Percentiles rank a stretch among this genome's conserved stretches.
Evolutionary conservation across 1,140 invertebrate genomes (phyloP).

Genomic region (Oreohelix idahoensis): DNA sequence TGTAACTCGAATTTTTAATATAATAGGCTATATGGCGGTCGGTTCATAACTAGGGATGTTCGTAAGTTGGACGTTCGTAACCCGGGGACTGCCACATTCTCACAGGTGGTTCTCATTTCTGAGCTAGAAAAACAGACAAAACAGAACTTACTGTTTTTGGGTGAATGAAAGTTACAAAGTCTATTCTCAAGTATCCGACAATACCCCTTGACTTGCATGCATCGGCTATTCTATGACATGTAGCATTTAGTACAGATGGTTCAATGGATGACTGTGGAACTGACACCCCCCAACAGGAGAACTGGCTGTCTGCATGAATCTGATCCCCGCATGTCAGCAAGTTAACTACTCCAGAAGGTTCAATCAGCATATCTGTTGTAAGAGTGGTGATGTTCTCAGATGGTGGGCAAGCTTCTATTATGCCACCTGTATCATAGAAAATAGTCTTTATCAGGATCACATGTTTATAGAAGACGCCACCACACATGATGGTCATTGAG

Average conservation of each 20-base stretch:
- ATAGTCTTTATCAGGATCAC: too few relatives aligned
- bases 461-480: too few relatives aligned
- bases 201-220: slow-evolving; percentile 70
- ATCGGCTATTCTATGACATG: slow-evolving; percentile 66
- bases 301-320: slow-evolving; percentile 71
- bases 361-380: slow-evolving; percentile 70
- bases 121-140: neutral
- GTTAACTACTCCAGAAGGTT: slow-evolving; percentile 65
- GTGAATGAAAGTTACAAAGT: slow-evolving; percentile 73
- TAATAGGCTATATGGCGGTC: too few relatives aligned
- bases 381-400: slow-evolving; percentile 70
- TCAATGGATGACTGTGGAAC: slow-evolving; percentile 72
- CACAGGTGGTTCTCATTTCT: too few relatives aligned
- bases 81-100: too few relatives aligned
- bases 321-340: slow-evolving; percentile 71
- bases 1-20: too few relatives aligned
- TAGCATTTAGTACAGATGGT: slow-evolving; percentile 63
- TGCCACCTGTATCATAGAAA: slow-evolving; percentile 61
- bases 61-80: too few relatives aligned
- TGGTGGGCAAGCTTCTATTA: slow-evolving; percentile 73
- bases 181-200: slow-evolving; percentile 69
- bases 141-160: slow-evolving; percentile 62
- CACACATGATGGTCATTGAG: too few relatives aligned
- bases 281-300: slow-evolving; percentile 71
- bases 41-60: too few relatives aligned